Percentiles rank a stretch among this genome's conserved stretches.
These are phyloP conservation scores for Aphis craccivora DNA, from an alignment of 1,140 invertebrate species.

Conservation along the genomic window DNA sequence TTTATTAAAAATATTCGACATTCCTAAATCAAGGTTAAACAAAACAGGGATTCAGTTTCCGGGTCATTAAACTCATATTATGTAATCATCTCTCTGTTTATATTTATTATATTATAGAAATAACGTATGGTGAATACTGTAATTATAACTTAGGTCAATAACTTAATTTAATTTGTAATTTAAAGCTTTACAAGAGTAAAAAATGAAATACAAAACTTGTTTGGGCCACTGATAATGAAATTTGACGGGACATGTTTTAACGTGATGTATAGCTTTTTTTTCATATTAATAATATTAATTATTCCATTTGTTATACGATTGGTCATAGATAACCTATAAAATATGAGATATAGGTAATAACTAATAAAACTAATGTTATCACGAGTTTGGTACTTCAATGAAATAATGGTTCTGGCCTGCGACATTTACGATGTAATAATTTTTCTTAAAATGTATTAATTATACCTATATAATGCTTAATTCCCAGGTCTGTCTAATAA, in stretches of 20 bases:
- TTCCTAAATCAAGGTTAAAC: background rate
- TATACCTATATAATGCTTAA: background rate
- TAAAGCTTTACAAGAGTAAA: background rate
- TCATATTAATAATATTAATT: too few species aligned
- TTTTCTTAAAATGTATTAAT: background rate
- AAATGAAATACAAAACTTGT: background rate
- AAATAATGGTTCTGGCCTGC: too few species aligned
- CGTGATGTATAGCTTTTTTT: too few species aligned
- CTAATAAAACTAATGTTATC: background rate
- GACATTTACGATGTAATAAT: background rate
- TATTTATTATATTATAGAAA: background rate
- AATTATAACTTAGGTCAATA: background rate
- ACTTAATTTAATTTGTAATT: background rate
- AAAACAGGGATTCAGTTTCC: conserved; percentile 4
- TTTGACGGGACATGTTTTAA: too few species aligned
- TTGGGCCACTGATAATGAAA: background rate
- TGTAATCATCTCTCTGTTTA: background rate
- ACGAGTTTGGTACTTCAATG: too few species aligned
- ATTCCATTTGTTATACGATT: too few species aligned
- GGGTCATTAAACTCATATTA: background rate
- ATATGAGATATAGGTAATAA: too few species aligned
- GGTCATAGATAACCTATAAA: too few species aligned
- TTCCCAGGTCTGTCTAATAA: background rate
- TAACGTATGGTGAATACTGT: background rate
- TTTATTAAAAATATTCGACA: background rate